Base-by-base conservation (phyloP, 2,113 vertebrate genomes). In the Peromyscus maniculatus region DNA sequence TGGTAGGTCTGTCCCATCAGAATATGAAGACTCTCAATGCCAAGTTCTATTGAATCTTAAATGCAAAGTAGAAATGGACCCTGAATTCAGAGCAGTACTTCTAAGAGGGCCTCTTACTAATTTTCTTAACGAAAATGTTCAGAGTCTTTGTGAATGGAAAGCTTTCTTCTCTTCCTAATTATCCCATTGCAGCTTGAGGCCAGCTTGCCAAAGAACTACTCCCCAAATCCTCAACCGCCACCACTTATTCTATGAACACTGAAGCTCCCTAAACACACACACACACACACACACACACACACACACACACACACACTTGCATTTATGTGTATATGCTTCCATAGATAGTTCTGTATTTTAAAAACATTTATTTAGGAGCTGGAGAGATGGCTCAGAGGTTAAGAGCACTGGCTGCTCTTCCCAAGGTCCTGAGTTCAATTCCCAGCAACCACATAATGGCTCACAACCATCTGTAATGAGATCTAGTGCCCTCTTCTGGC, bases 341-440 rank as follows among this genome's bases (percentile, higher is more conserved):
- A 97, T 95, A 95, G n/a, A 93, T 95, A 95, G 67, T 96, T 92
- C 97, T 93, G 82, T 95, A 71, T 93, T 92, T 98, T 87, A 55
- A 91, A 55, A 93, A 55, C 78, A 97, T 97, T 57, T 93, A 94
- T 88, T 74, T 59, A 39, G n/a, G n/a, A n/a, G n/a, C n/a, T n/a
- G n/a, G n/a, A n/a, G n/a, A n/a, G n/a, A n/a, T n/a, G n/a, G n/a
- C n/a, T n/a, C n/a, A n/a, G n/a, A n/a, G n/a, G n/a, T n/a, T n/a
- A n/a, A n/a, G n/a, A n/a, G n/a, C n/a, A n/a, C n/a, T n/a, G n/a
- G n/a, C n/a, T n/a, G n/a, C n/a, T n/a, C n/a, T n/a, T n/a, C n/a
- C n/a, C n/a, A n/a, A n/a, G n/a, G n/a, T n/a, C n/a, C n/a, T n/a
- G n/a, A n/a, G n/a, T n/a, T n/a, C n/a, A n/a, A n/a, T n/a, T n/a